These are phyloP conservation scores for Drosophila sturtevanti DNA, from an alignment of 1,140 invertebrate genomes.

Conservation along the genomic window DNA sequence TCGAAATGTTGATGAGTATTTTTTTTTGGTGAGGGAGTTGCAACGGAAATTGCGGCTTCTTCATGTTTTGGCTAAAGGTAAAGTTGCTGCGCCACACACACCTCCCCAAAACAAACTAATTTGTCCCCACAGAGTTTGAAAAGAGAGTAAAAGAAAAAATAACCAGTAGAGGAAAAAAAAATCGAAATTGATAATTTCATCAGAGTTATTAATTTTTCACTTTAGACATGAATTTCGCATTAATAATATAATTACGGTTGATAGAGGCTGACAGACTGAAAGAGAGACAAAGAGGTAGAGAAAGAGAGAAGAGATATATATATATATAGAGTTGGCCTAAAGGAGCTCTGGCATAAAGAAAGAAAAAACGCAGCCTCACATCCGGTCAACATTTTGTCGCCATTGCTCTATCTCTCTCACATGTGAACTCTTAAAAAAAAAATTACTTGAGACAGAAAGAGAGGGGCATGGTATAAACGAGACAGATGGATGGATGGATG, in stretches of 20 bases:
- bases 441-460: constrained; percentile 36
- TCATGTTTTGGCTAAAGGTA: not conserved
- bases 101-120: not conserved
- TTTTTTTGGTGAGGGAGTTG: constrained; percentile 39
- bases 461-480: constrained; percentile 11
- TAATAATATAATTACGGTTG: constrained; percentile 73
- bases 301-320: constrained; percentile 16
- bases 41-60: constrained; percentile 65
- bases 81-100: too few species aligned
- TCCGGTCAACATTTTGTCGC: constrained; percentile 80
- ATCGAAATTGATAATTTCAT: constrained; percentile 44
- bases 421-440: constrained; percentile 76
- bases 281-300: not conserved
- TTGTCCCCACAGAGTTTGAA: constrained; percentile 3
- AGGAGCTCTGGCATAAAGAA: constrained; percentile 40
- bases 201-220: constrained; percentile 59
- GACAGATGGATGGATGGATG: constrained; percentile 23
- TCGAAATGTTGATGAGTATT: constrained; percentile 6
- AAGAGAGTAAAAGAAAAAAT: constrained; percentile 11
- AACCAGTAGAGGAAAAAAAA: constrained; percentile 1
- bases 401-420: constrained; percentile 63
- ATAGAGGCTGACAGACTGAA: constrained; percentile 15
- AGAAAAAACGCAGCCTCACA: constrained; percentile 75
- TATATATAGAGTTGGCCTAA: constrained; percentile 8
- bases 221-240: constrained; percentile 70